Conservation (phyloP, 2,113 vertebrate species). For the Sinocyclocheilus rhinocerous region DNA sequence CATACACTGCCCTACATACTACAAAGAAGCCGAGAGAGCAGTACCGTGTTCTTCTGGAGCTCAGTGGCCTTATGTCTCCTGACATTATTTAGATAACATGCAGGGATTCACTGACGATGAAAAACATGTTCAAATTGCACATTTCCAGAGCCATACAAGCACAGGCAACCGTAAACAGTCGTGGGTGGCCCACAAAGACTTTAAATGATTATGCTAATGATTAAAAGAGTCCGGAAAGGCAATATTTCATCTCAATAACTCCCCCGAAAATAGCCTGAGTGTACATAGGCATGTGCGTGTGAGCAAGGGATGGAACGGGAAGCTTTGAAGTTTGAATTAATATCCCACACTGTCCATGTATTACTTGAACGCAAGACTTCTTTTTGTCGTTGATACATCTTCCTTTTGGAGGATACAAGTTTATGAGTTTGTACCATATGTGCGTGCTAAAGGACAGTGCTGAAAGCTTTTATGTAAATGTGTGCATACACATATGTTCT, state of each 20-base stretch:
- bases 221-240: conserved; percentile 43
- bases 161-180: conserved; percentile 43
- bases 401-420: not conserved
- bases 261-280: conserved; percentile 15
- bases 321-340: conserved; percentile 31
- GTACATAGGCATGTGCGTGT: conserved; percentile 14
- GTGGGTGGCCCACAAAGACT: conserved; percentile 57
- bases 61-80: conserved; percentile 52
- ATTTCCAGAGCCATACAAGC: conserved; percentile 47
- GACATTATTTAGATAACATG: conserved; percentile 67
- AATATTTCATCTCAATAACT: conserved; percentile 45
- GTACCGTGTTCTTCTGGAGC: conserved; percentile 21
- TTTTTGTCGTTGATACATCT: not conserved
- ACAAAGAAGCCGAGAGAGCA: conserved; percentile 26
- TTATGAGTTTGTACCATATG: not conserved
- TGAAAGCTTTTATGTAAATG: not conserved
- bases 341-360: conserved; percentile 10
- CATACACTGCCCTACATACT: not conserved
- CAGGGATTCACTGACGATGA: conserved; percentile 57
- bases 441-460: not conserved
- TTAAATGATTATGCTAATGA: conserved; percentile 55
- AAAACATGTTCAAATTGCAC: conserved; percentile 57
- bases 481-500: not conserved
- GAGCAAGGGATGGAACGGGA: not conserved
- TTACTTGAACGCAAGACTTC: not conserved